Evolutionary conservation across 2,113 vertebrate genomes (phyloP), one percentile per base, ranked within the genome.

Genomic region (Centropristis striata): DNA sequence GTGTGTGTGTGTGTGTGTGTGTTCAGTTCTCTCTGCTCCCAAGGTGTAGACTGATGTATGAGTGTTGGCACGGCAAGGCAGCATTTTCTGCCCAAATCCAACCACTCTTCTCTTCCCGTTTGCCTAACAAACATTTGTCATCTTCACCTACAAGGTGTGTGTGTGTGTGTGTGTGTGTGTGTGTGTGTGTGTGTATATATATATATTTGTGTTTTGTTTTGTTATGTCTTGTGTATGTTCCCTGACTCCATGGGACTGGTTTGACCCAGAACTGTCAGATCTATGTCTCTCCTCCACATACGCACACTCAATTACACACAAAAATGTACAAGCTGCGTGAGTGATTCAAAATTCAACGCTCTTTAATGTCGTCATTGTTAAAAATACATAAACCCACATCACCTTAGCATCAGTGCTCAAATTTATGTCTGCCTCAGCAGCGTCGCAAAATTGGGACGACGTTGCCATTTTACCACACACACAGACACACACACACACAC

Each of bases 231-330:
- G 67, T 88, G 78, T 78, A 59, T 72, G 72, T 71, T 86, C 61
- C 57, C 65, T 90, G 81, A 91, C 84, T 90, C 82, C 60, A 80
- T 78, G 55, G 81, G 85, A 85, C 87, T 80, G 73, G 68, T 87
- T 66, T 93, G 94, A 93, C 91, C 92, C 82, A 92, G 86, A 92
- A 93, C 87, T 92, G 94, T 94, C 94, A 90, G 60, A 71, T 88
- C 78, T 64, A 32, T 70, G 75, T 75, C 71, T 85, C 63, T 83
- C 51, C 42, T 86, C 46, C 60, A 74, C 64, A 80, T 13, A 81
- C 10, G 60, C 23, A 74, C 68, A 83, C 53, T 60, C 25, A 53
- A 18, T 72, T 69, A 80, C 59, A 51, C 36, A 65, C 39, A 85
- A 51, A 82, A 32, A 4, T 32, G 32, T 32, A 32, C 27, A 73